Evolutionary conservation across 2,888 invertebrate genomes (phyloP), one percentile per base, ranked within the genome.

Genomic region (Agapostemon virescens): DNA sequence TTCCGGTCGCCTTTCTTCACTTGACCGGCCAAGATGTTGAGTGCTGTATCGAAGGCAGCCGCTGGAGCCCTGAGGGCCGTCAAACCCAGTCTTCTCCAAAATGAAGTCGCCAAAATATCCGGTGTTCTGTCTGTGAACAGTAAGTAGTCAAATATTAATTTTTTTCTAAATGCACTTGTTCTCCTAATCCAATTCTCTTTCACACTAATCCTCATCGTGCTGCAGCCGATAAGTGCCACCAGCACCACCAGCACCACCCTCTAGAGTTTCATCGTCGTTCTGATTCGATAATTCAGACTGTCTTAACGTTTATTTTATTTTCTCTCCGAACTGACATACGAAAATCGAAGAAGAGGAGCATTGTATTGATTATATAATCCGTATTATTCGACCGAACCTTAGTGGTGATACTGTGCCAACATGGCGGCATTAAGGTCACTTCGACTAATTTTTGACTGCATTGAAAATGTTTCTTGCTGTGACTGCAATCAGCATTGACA

Each of bases 11-110:
- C 74, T 71, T 72, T 77, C 79, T 69, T 87, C 91, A 91, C 89
- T 92, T 90, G 90, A 89, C 89, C 90, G 91, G 91, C 90, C 91
- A 94, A 93, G 93, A 95, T 95, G 94, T 94, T 95, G 93, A 94
- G 94, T 90, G 94, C 93, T 89, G 93, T 94, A 83, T 93, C 94
- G 89, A 93, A 94, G 92, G 94, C 94, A 89, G 94, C 94, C 93
- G 91, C 93, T 85, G 94, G 94, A 85, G 93, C 94, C 90, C 91
- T 94, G 82, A 94, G 94, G 93, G 94, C 93, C 87, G 93, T 94
- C 84, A 95, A 94, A 92, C 93, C 94, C 80, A 90, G 93, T 85
- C 91, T 93, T 82, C 88, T 93, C 40, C 93, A 93, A 87, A 93
- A 93, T 90, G 94, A 94, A 91, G 92, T 93, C 66, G 88, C 93